Evolutionary conservation across 2,113 vertebrate species (phyloP).

Genomic region (Recurvirostra avosetta): DNA sequence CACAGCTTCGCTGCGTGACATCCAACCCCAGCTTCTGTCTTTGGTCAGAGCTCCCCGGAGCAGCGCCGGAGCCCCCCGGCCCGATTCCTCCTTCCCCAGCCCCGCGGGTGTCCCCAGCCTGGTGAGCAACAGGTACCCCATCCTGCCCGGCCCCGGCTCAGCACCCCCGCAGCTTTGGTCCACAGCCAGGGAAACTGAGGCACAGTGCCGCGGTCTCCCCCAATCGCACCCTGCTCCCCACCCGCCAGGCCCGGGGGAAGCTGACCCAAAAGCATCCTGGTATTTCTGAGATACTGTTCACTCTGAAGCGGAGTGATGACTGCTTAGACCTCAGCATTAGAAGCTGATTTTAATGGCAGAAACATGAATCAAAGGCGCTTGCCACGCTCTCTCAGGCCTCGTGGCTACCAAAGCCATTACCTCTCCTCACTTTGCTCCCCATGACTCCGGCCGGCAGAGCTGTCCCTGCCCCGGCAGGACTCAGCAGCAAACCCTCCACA

Average conservation of each 20-base stretch:
- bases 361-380: background rate
- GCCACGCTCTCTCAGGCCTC: background rate
- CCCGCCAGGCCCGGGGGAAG: fast-evolving
- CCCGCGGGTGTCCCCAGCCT: background rate
- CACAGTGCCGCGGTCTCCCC: background rate
- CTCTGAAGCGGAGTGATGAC: background rate
- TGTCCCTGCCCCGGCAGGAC: background rate
- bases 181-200: background rate
- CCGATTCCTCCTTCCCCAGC: background rate
- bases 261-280: background rate
- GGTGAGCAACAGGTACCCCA: background rate
- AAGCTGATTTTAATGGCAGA: background rate
- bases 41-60: background rate
- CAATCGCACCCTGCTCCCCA: fast-evolving
- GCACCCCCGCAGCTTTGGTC: background rate
- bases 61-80: background rate
- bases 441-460: fast-evolving
- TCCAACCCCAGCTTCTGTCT: background rate
- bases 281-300: background rate
- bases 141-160: background rate
- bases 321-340: background rate
- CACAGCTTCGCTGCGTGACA: fast-evolving
- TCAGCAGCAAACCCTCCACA: background rate
- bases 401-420: background rate
- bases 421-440: background rate